Evolutionary conservation across 2,113 vertebrate genomes (phyloP), one percentile per base, ranked within the genome.

Genomic region (Saiga tatarica): DNA sequence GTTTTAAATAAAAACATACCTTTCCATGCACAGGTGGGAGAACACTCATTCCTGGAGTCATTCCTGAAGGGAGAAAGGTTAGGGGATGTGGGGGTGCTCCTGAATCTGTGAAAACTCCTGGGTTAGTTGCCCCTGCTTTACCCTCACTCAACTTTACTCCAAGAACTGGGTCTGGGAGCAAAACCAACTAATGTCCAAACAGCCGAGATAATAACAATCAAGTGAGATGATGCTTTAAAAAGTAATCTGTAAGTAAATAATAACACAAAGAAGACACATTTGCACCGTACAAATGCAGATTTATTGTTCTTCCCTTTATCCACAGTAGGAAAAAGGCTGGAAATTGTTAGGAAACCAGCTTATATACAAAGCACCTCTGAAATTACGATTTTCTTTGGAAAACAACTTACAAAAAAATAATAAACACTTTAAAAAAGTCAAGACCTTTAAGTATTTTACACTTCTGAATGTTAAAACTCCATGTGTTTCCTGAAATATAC

Each of bases 401-500:
- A 84, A 87, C 39, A 88, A 94, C 45, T 82, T 91, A 92, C 47
- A 96, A 92, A 96, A 96, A 96, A 94, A 88, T 50, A 94, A 94
- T 39, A 94, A 92, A 89, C 81, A 71, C 89, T 85, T 67, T 71
- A 91, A 95, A 95, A 95, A 83, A 64, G 59, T 84, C 85, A 78
- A 89, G 57, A 62, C 55, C 83, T 60, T 92, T 71, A 79, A 52
- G 53, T 89, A 89, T 76, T 91, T 95, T 93, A 90, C 30, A 90
- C 5, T 84, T 55, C 64, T 88, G 76, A 84, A n/a, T 50, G 53
- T 76, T 47, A 91, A 84, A 96, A 64, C 28, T 33, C 55, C 53
- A 76, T 23, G 78, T 89, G 81, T 89, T 94, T 91, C 92, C 89
- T 94, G 78, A 36, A 57, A 83, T 81, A 96, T 14, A 71, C 21